Evolutionary conservation across 2,113 vertebrate species (phyloP).

Genomic region (Phalacrocorax brasilianus): DNA sequence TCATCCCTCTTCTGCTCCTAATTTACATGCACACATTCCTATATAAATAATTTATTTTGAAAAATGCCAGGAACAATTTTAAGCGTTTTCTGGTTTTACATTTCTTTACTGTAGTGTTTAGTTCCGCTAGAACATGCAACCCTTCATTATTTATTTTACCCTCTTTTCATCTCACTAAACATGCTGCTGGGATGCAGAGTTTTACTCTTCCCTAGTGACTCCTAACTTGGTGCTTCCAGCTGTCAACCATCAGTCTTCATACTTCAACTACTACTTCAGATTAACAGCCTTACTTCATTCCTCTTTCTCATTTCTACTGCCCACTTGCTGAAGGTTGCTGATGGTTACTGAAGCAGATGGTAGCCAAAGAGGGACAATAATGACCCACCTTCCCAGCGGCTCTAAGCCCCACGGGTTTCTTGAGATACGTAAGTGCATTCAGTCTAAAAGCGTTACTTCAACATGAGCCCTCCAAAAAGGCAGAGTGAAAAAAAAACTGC

Average conservation of each 20-base stretch:
- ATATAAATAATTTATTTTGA: background rate
- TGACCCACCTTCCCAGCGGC: background rate
- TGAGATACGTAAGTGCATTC: rapidly evolving
- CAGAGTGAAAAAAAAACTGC: background rate
- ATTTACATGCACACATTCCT: too few species aligned
- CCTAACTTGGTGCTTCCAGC: background rate
- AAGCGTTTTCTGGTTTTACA: background rate
- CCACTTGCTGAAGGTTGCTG: background rate
- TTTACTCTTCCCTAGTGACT: background rate
- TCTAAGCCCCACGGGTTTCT: background rate
- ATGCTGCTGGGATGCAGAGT: background rate
- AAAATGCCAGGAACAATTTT: background rate
- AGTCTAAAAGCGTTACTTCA: background rate
- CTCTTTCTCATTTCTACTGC: background rate
- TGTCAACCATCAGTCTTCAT: background rate
- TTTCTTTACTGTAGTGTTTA: background rate
- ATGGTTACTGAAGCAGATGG: background rate
- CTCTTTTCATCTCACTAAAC: background rate
- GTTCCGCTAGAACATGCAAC: background rate
- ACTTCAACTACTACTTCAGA: background rate
- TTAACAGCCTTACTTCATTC: background rate
- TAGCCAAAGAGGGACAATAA: background rate
- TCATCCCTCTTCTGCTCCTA: background rate
- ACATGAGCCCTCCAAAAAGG: background rate
- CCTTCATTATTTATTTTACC: background rate